Evolutionary conservation across 1,140 invertebrate genomes (phyloP), one percentile per base, ranked within the genome.

Genomic region (Eupeodes corollae): DNA sequence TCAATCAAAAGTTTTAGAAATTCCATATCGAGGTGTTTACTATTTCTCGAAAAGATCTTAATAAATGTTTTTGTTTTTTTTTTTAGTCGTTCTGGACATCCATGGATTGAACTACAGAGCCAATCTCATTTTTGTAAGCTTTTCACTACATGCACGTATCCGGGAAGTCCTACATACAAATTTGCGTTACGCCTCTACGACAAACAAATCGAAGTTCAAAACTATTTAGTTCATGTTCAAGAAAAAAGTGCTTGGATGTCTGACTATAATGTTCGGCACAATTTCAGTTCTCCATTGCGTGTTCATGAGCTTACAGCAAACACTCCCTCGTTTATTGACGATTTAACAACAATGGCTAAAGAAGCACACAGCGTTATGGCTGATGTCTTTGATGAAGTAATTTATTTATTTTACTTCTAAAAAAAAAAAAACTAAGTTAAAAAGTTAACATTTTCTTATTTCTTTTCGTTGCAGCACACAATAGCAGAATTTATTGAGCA

Each of bases 221-320:
- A 63, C 21, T 73, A 68, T 53, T 46, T 75, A 30, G 62, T 68
- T 43, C 56, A 64, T 13, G 67, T 68, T 8, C 56, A 58, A 0
- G 56, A 61, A 12, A 57, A 69, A 12, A 70, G 68, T 52, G 74
- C 82, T 15, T 91, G 86, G 86, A 68, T 88, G 54, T 88, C 84
- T 8, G 75, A 80, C 6, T 90, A 88, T 56, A 89, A 88, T 60
- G 70, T 87, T 1, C 75, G 82, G n/a, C 77, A 83, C 53, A 83
- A 82, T 52, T 88, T 83, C 52, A 82, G 83, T 5, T 82, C 78
- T 50, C 82, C 85, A 0, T 73, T 81, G 51, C 71, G 86, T 10
- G 74, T 90, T 0, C 82, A 84, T 48, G 83, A 82, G 56, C 72
- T 80, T 16, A 75, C 82, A 15, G 58, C 62, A 9, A 81, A 86